Evolutionary conservation across 2,888 invertebrate genomes (phyloP), one percentile per base, ranked within the genome.

Genomic region (Mamestra brassicae): DNA sequence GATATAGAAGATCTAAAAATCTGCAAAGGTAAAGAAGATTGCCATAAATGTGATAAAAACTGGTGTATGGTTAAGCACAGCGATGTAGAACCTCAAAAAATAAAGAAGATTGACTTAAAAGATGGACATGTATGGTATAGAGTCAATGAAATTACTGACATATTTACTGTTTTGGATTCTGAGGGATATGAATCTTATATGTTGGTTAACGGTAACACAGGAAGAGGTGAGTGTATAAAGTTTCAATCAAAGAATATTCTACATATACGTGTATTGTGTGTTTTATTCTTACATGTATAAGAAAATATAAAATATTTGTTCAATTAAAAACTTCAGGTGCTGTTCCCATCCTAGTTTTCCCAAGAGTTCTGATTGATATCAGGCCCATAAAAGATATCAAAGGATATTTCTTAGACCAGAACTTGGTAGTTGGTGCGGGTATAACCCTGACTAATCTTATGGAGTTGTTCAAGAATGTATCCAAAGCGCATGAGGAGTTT

Each of bases 181-280:
- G 89, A 92, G 89, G 88, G 94, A 81, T 74, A 92, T 92, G 88
- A 92, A 26, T 95, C 94, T 52, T 98, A 97, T 80, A 97, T 97
- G 92, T 89, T 98, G 13, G 97, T 98, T 1, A 97, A 97, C 57
- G 98, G 98, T 38, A 98, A 98, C 89, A 98, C 98, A 5, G 98
- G 97, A 26, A 97, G 97, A 93, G 98, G 98, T 95, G 87, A 82
- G 79, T 64, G 6, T 10, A 63, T 47, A 47, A 17, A 57, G 42
- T 54, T 38, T 8, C 5, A 70, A 42, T 17, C 34, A 3, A n/a
- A 36, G 13, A 45, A 34, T 34, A 3, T 34, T 45, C n/a, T n/a
- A n/a, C n/a, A n/a, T n/a, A n/a, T n/a, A n/a, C n/a, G n/a, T n/a
- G n/a, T n/a, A n/a, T n/a, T n/a, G n/a, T n/a, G n/a, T n/a, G n/a